Conservation (phyloP, 2,888 invertebrate genomes). For the Lasioglossum marginatum region DNA sequence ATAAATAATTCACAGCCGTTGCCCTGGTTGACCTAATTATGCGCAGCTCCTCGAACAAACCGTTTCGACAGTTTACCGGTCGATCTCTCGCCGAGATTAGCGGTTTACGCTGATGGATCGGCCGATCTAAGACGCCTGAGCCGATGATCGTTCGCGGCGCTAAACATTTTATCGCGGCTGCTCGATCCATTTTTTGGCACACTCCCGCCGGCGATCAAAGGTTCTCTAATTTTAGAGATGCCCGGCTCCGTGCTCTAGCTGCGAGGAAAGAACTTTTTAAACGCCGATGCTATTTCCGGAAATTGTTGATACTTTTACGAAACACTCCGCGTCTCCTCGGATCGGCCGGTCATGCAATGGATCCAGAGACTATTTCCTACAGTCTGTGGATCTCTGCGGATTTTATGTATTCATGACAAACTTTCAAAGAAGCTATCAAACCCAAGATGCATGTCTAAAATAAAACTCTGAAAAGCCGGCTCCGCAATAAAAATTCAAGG, state of each 20-base stretch:
- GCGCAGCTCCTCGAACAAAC: slow-evolving; percentile 8
- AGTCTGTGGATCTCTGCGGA: too few relatives aligned
- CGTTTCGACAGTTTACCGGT: neutral
- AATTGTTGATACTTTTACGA: neutral
- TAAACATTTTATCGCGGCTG: too few relatives aligned
- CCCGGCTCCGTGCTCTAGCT: neutral
- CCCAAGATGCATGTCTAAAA: neutral
- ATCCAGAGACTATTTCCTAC: too few relatives aligned
- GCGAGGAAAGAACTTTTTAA: neutral
- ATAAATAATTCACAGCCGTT: slow-evolving; percentile 58
- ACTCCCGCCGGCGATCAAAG: neutral
- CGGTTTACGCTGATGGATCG: slow-evolving; percentile 12
- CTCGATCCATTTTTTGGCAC: slow-evolving; percentile 2
- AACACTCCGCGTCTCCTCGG: neutral
- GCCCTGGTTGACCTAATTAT: slow-evolving; percentile 47
- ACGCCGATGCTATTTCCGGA: neutral
- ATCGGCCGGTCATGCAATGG: neutral
- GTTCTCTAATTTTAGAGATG: neutral
- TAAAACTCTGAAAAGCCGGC: neutral
- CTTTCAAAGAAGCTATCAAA: neutral
- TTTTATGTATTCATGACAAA: neutral
- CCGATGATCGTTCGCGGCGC: neutral
- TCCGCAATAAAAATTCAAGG: neutral
- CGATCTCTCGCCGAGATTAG: neutral
- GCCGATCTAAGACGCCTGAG: neutral